Base-by-base conservation (phyloP, 1,140 invertebrate species). In the Drosophila pectinifera region DNA sequence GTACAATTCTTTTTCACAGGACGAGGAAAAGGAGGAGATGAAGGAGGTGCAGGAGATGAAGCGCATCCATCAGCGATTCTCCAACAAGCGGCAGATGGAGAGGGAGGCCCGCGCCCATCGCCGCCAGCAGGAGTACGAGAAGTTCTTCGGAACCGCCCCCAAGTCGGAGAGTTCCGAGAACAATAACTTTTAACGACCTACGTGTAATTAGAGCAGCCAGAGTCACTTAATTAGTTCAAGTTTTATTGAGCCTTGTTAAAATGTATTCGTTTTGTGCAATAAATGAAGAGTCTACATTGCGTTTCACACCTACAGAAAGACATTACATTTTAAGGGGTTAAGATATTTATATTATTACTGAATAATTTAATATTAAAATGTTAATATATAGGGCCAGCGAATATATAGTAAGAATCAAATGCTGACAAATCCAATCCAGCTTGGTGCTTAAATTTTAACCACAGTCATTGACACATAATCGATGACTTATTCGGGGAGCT, bases 31-130 rank as follows among this genome's bases (percentile, higher is more conserved):
- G 82, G 96, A 97, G 93, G 97, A 98, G 93, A 98, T 98, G 96
- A 97, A 97, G 89, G 97, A 97, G 93, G 97, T 98, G 57, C 93
- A 97, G 56, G 97, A 98, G 93, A 97, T 97, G 95, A 97, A 97
- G 92, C 94, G 96, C 75, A 95, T 96, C 11, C 97, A 98, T 84
- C 95, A 97, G 18, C 94, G 94, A 55, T 93, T 96, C 58, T 94
- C 96, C 1, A 95, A 95, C 22, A 96, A 96, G 92, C 93, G 96
- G 38, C 93, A 94, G 85, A 65, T 91, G 73, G 92, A 92, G 58
- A 72, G 92, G 3, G 91, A 92, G 51, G 72, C 70, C 6, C 73
- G 91, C 0, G 80, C 73, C 4, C 72, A 13, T 13, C 88, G 89
- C 1, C 77, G 89, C 6, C 83, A 91, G 51, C 72, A 91, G 68